Conservation (phyloP, 2,888 invertebrate genomes). For the Andricus quercusramuli region DNA sequence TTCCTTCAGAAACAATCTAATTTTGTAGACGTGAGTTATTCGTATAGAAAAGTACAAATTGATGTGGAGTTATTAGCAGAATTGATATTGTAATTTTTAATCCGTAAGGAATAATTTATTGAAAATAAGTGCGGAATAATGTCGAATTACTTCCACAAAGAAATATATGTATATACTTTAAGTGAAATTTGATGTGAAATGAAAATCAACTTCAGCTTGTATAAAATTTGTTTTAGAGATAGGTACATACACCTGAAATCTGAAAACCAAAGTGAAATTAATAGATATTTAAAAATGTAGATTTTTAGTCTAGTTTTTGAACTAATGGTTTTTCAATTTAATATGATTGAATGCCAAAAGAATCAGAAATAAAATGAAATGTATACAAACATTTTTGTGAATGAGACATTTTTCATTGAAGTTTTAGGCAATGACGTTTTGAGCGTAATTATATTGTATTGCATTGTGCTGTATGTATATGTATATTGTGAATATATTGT, state of each 20-base stretch:
- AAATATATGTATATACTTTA: neutral
- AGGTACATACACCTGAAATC: neutral
- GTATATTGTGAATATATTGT: neutral
- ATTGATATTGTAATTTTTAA: neutral
- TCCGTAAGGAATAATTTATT: neutral
- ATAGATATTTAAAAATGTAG: neutral
- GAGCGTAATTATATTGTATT: neutral
- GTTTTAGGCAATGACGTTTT: too few species aligned
- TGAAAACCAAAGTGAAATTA: neutral
- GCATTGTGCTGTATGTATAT: neutral
- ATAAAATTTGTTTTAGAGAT: neutral
- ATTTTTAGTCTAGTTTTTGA: neutral
- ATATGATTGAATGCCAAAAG: neutral
- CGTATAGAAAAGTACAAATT: neutral
- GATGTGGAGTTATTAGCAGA: constrained; percentile 60
- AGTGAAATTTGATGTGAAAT: neutral
- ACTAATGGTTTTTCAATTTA: neutral
- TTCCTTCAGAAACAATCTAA: too few species aligned
- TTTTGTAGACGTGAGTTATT: too few species aligned
- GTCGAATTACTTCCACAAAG: neutral
- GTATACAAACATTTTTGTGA: too few species aligned
- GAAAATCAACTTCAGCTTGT: neutral
- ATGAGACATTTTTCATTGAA: too few species aligned
- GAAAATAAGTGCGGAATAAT: neutral
- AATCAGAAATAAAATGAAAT: too few species aligned